Base-by-base conservation (phyloP, 1,140 invertebrate species). In the Calliopsis andreniformis region DNA sequence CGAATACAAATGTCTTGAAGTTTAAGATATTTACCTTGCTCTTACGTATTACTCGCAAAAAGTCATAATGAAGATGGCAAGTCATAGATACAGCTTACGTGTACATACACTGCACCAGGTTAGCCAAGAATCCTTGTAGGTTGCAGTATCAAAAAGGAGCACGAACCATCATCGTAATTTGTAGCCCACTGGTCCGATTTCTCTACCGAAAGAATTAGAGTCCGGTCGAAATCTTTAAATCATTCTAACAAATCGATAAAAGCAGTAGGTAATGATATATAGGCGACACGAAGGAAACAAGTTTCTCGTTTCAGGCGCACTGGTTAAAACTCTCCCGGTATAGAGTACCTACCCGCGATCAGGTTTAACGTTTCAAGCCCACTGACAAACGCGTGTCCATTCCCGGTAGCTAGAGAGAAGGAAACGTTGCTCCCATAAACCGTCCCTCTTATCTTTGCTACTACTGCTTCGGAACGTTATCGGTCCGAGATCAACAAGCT, bases 291-390 rank as follows among this genome's bases (percentile, higher is more conserved):
- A 32, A n/a, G 35, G 35, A 43, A 73, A 73, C 70, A 51, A 55
- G 70, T 73, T 73, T 71, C 68, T 49, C 32, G 32, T 62, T 62
- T 53, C 70, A 16, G 39, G 35, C 70, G 35, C 35, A 16, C 59
- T 6, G 47, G 35, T 35, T 66, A 53, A 73, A 73, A 73, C 14
- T 20, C 10, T 5, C 6, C 23, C 1, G 18, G 4, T 42, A 14
- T 25, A 28, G 18, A 32, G 56, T 62, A 62, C 8, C 16, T 16
- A 62, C 8, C 16, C 7, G 35, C 18, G 49, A 66, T 73, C 61
- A 10, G 49, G 70, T 73, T 66, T 28, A 42, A 66, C 70, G 45
- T 73, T 73, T 73, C 39, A 35, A 68, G 49, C 64, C 32, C 64
- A 23, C 16, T 55, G 64, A 35, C 53, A 63, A 72, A 32, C 70